phyloP scores from a whole-genome alignment of 2,797 vertebrate genomes.

The Sebastes melanostomus region DNA sequence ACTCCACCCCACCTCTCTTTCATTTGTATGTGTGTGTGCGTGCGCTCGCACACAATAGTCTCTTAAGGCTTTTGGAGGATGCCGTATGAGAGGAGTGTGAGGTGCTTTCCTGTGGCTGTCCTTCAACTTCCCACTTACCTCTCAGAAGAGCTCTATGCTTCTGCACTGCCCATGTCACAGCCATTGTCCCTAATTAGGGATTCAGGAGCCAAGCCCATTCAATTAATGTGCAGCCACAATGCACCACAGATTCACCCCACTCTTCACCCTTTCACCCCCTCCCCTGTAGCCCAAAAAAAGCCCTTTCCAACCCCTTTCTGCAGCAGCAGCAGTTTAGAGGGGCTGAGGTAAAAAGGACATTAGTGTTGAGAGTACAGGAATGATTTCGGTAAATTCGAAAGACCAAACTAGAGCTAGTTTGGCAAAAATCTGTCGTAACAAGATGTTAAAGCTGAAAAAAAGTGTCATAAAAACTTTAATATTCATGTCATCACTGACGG shows the following conservation, averaged over 20 bases:
- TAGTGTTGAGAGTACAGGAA: constrained; percentile 11
- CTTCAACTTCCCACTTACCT: constrained; percentile 78
- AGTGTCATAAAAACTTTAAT: neutral
- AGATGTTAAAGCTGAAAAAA: neutral
- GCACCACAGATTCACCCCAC: constrained; percentile 52
- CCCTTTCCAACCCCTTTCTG: constrained; percentile 45
- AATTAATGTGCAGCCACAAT: constrained; percentile 74
- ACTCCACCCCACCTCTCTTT: constrained; percentile 42
- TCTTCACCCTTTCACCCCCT: constrained; percentile 62
- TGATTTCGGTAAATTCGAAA: constrained; percentile 13
- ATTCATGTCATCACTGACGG: neutral
- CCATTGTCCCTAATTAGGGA: constrained; percentile 80
- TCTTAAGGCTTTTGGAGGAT: constrained; percentile 76
- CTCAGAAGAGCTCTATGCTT: constrained; percentile 74
- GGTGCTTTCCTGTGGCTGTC: constrained; percentile 69
- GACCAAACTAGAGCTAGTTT: constrained; percentile 7
- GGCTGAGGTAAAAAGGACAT: constrained; percentile 23
- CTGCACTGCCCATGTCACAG: constrained; percentile 65
- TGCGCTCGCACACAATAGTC: constrained; percentile 63
- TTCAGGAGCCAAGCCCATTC: constrained; percentile 72
- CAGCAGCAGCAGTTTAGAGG: constrained; percentile 37
- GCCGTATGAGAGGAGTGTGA: constrained; percentile 55
- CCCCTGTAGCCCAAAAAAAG: constrained; percentile 51
- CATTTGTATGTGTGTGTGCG: constrained; percentile 23
- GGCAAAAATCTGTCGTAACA: neutral